Base-by-base conservation (phyloP, 2,888 invertebrate species). In the Chelonus formosanus region DNA sequence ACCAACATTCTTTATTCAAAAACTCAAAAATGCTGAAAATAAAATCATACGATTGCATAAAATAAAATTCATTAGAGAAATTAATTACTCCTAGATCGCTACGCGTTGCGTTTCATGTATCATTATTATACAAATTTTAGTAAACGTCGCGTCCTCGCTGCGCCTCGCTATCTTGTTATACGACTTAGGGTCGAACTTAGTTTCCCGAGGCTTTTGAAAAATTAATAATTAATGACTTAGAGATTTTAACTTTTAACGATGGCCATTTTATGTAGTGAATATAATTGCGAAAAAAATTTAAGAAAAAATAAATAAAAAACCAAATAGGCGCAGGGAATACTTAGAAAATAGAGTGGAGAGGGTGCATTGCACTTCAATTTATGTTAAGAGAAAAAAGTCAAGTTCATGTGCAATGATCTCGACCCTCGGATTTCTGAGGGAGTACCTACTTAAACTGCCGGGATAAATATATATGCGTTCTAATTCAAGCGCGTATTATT, bases 161-260 rank as follows among this genome's bases (percentile, higher is more conserved):
- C 66, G 66, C 62, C 66, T 67, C 62, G 66, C 66, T 62, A 56
- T 65, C 66, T 67, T 67, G 66, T 67, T 67, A 67, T 57, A 36
- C 62, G 62, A 62, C 58, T 53, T 62, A 5, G 4, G 53, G 58
- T 57, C 62, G 62, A 58, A 67, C 35, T 62, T 67, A 67, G 66
- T 67, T 67, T 67, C 57, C 62, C 66, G 66, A 62, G 62, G 62
- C 57, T 63, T 56, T 62, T 62, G 45, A 52, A 62, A 55, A 34
- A 61, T 44, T 36, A 55, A 20, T 55, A 54, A 59, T 56, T 56
- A 52, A 65, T 60, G 47, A 60, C 48, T 62, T 67, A 67, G 66
- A 58, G 40, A 52, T 67, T 67, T 67, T 62, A 67, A 67, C 66
- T 67, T 67, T 67, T 67, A 67, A 67, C 66, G 36, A 67, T 67